Evolutionary conservation across 2,113 vertebrate species (phyloP), one percentile per base, ranked within the genome.

Genomic region (Terrapene triunguis): DNA sequence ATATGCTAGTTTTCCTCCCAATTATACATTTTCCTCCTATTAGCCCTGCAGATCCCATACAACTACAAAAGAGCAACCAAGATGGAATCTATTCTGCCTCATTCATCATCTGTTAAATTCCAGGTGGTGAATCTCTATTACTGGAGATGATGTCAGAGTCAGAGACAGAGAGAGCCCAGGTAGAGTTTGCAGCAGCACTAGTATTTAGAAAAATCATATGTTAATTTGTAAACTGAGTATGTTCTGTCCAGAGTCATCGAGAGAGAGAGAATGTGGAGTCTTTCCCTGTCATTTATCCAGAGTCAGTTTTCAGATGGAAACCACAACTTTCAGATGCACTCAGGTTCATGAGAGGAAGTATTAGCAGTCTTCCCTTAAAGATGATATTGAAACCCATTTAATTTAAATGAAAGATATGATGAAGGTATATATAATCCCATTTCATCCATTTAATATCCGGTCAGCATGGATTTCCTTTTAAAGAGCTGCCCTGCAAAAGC

Each of bases 331-430:
- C 81, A 89, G 84, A 29, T 85, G 62, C 51, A 96, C 47, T 89
- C 90, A 54, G 51, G 72, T 94, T 97, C 51, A 80, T 57, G 85
- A 89, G 62, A 24, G 44, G 88, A 92, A 80, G 57, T 38, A 94
- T 94, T 90, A 93, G 29, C 54, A 55, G 19, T 87, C 82, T 96
- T 98, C 94, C 93, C 89, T 92, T 86, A 96, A 95, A 97, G 92
- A 24, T 53, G 89, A 62, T 87, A 93, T 88, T 95, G 85, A 92
- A 97, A 92, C 65, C 87, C 69, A 87, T 91, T 94, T 97, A 72
- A 88, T 76, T 97, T 98, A 82, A 53, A 74, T 85, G 89, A 90
- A 92, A 2, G 2, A 86, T 80, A 74, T 89, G 89, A 87, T 93
- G 80, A 94, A 82, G 92, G 27, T 84, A 96, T 94, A 17, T 69